A percentile compares a stretch with the other conserved stretches of the same genome.
Evolutionary conservation across 2,888 invertebrate genomes (phyloP).

Genomic region (Micoletzkya japonica): DNA sequence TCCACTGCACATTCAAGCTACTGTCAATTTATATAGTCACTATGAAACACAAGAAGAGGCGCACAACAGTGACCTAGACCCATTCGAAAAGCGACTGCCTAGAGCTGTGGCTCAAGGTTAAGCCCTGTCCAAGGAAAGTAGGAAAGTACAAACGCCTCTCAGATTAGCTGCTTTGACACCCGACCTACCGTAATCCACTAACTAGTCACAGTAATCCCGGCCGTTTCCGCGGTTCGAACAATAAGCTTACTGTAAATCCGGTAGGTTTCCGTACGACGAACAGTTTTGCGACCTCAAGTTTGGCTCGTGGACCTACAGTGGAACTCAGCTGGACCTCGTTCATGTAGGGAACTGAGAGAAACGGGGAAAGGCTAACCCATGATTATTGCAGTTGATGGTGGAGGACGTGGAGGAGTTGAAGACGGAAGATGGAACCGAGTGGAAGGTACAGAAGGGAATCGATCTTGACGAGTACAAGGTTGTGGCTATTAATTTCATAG

Average conservation of each 20-base stretch:
- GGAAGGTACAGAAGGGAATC: constrained; percentile 49
- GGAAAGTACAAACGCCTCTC: constrained; percentile 16
- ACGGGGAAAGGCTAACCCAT: no score
- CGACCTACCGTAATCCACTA: background rate
- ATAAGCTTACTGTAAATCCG: background rate
- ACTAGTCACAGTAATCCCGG: no score
- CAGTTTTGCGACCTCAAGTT: constrained; percentile 62
- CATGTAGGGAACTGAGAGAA: constrained; percentile 49
- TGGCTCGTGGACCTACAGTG: constrained; percentile 62
- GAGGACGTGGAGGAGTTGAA: constrained; percentile 38
- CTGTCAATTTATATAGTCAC: no score
- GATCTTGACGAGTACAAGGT: constrained; percentile 55
- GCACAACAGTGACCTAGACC: no score
- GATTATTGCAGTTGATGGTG: constrained; percentile 38
- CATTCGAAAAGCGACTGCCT: no score
- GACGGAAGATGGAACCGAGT: constrained; percentile 38
- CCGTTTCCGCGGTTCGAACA: no score
- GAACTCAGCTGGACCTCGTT: constrained; percentile 58
- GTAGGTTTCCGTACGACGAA: constrained; percentile 59
- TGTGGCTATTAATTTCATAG: background rate
- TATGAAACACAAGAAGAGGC: no score
- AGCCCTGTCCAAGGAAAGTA: no score
- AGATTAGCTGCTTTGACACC: background rate
- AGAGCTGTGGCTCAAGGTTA: no score
- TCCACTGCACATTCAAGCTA: no score